phyloP scores from a whole-genome alignment of 2,113 vertebrate genomes.

The Rhinichthys klamathensis region DNA sequence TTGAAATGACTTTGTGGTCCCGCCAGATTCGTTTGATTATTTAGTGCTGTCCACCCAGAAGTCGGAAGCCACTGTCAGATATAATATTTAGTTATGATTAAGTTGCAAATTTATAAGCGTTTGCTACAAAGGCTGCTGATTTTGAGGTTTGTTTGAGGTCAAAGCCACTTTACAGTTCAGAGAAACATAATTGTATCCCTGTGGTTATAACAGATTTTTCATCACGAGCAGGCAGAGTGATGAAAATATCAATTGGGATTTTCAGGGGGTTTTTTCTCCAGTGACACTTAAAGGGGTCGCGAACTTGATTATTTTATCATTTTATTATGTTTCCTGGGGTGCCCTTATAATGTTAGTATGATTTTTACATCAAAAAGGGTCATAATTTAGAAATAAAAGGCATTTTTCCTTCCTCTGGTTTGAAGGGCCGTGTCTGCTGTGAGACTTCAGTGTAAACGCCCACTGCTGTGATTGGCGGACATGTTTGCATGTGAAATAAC shows the following conservation, averaged over 20 bases:
- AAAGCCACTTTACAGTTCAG: slow-evolving; percentile 34
- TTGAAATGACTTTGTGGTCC: slow-evolving; percentile 27
- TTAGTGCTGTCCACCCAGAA: slow-evolving; percentile 22
- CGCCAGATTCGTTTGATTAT: slow-evolving; percentile 43
- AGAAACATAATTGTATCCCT: slow-evolving; percentile 30
- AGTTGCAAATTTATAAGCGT: slow-evolving; percentile 8
- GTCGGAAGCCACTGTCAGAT: slow-evolving; percentile 40
- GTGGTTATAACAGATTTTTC: slow-evolving; percentile 28
- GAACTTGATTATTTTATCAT: too few relatives aligned
- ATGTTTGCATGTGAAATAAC: too few relatives aligned
- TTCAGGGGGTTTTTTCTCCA: not conserved
- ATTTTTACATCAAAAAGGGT: too few relatives aligned
- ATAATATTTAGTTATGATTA: slow-evolving; percentile 42
- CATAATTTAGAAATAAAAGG: too few relatives aligned
- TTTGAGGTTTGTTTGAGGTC: slow-evolving; percentile 38
- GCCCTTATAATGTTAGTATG: too few relatives aligned
- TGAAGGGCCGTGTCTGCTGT: too few relatives aligned
- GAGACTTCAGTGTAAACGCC: too few relatives aligned
- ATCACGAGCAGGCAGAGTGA: not conserved
- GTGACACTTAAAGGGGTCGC: too few relatives aligned
- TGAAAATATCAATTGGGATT: not conserved
- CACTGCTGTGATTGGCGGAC: too few relatives aligned
- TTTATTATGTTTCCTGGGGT: too few relatives aligned
- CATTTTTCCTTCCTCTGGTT: too few relatives aligned
- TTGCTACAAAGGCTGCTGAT: slow-evolving; percentile 18